A percentile compares a stretch with the other conserved stretches of the same genome.
Conservation (phyloP, 2,113 vertebrate species). For the Mesocricetus auratus region DNA sequence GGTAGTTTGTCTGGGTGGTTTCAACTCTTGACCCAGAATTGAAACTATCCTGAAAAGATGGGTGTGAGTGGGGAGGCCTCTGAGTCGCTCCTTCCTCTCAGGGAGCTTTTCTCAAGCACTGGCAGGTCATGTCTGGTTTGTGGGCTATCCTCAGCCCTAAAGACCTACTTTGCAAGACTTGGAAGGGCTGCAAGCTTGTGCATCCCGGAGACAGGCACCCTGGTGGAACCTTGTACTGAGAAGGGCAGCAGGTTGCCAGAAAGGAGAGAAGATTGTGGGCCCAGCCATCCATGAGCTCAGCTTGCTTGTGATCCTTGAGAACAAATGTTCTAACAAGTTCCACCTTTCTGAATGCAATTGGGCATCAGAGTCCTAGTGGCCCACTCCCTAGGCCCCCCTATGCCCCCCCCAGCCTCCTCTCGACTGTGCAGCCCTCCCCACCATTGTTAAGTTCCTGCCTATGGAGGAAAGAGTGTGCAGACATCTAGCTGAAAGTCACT, state of each 20-base stretch:
- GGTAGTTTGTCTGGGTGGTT: conserved; percentile 26
- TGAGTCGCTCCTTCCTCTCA: conserved; percentile 50
- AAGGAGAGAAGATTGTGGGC: neutral
- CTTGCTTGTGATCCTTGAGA: neutral
- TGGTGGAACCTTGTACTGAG: neutral
- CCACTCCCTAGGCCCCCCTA: neutral
- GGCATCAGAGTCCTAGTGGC: neutral
- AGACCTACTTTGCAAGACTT: conserved; percentile 27
- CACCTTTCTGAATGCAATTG: neutral
- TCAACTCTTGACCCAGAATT: conserved; percentile 76
- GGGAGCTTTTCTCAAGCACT: neutral
- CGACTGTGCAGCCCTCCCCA: neutral
- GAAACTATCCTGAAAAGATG: conserved; percentile 55
- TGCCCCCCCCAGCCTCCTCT: neutral
- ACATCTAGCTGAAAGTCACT: neutral
- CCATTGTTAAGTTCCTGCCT: fast-evolving
- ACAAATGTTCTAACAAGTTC: neutral
- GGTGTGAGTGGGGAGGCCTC: neutral
- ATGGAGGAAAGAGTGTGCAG: neutral
- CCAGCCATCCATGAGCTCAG: neutral
- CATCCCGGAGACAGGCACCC: neutral
- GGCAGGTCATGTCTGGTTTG: neutral
- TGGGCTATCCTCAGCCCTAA: neutral
- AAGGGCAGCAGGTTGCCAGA: neutral
- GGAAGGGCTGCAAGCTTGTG: neutral